Evolutionary conservation across 2,797 vertebrate species (phyloP).

Genomic region (Leontopithecus rosalia): DNA sequence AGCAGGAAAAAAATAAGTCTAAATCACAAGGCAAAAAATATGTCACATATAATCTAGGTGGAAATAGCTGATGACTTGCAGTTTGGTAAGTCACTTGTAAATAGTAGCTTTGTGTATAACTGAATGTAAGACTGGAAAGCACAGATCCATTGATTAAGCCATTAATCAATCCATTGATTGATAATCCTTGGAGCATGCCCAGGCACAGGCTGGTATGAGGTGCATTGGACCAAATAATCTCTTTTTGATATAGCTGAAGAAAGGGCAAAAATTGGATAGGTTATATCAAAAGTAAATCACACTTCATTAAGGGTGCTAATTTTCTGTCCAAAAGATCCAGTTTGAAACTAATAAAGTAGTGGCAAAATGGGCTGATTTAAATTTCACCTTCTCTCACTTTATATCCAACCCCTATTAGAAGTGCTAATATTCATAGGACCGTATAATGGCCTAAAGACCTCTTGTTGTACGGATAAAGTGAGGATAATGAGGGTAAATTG

Average conservation of each 20-base stretch:
- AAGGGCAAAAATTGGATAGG: constrained; percentile 33
- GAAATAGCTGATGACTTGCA: not conserved
- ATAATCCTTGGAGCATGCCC: not conserved
- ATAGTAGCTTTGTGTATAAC: not conserved
- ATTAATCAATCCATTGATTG: too few relatives aligned
- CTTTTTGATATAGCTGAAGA: constrained; percentile 38
- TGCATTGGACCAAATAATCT: constrained; percentile 30
- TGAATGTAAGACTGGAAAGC: not conserved
- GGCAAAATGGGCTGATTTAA: constrained; percentile 46
- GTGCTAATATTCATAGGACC: constrained; percentile 47
- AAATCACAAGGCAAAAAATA: not conserved
- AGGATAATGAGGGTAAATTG: constrained; percentile 65
- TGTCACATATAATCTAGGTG: not conserved
- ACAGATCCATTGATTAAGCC: not conserved
- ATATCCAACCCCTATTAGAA: constrained; percentile 31
- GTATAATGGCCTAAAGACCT: constrained; percentile 42
- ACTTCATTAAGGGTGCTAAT: constrained; percentile 62
- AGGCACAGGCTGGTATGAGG: not conserved
- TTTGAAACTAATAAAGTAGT: constrained; percentile 57
- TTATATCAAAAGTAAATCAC: constrained; percentile 62
- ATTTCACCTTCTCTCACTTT: constrained; percentile 52
- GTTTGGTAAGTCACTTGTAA: not conserved
- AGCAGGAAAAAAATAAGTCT: not conserved
- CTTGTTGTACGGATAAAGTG: constrained; percentile 55
- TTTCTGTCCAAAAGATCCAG: constrained; percentile 49